Evolutionary conservation across 1,140 invertebrate species (phyloP).

Genomic region (Heterodera carotae): DNA sequence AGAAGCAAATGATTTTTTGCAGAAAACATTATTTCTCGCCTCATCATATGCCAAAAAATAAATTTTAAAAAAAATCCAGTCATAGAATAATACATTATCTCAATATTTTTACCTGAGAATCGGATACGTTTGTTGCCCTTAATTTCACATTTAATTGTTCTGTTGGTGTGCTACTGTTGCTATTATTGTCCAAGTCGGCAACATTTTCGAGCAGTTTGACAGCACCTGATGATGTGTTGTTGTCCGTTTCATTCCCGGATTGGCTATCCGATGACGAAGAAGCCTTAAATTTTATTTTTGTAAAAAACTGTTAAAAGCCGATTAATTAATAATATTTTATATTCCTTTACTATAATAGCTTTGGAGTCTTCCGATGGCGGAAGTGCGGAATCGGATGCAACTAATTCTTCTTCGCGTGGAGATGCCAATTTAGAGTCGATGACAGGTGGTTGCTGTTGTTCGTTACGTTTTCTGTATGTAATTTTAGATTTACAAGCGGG

Average conservation of each 20-base stretch:
- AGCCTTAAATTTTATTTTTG: not conserved
- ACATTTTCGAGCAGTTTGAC: not conserved
- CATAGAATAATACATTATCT: no score
- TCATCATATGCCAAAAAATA: no score
- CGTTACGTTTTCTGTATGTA: slow-evolving; percentile 1
- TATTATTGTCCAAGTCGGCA: not conserved
- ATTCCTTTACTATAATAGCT: not conserved
- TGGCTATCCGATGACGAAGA: not conserved
- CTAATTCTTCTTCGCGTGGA: not conserved
- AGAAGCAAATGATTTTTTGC: no score
- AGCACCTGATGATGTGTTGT: not conserved
- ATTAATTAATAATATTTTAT: no score
- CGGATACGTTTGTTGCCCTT: not conserved
- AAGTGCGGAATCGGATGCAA: slow-evolving; percentile 1
- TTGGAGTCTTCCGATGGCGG: not conserved
- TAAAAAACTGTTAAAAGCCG: no score
- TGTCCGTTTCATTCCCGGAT: not conserved
- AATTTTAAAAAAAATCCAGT: no score
- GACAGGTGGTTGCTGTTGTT: no score
- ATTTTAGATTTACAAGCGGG: not conserved
- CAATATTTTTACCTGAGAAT: not conserved
- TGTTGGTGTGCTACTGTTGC: not conserved
- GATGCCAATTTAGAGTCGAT: not conserved
- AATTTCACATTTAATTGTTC: not conserved
- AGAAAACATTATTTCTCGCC: no score